These are phyloP conservation scores for Phataginus tricuspis DNA, from an alignment of 2,797 vertebrate genomes.

Conservation along the genomic window DNA sequence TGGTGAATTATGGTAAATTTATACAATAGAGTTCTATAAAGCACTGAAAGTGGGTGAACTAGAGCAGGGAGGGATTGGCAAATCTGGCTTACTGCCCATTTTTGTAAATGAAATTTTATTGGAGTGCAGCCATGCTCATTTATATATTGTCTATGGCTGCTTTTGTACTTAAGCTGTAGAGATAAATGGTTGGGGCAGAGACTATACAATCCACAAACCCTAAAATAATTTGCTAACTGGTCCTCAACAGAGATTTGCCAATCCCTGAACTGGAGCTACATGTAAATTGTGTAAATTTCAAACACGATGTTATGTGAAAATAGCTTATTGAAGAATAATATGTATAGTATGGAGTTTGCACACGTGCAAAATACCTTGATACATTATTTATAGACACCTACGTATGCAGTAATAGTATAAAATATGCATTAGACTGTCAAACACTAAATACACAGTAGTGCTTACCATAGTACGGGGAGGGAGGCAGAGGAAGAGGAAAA, in stretches of 20 bases:
- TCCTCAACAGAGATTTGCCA: background rate
- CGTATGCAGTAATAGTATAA: background rate
- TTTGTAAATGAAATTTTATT: background rate
- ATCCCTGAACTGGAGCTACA: background rate
- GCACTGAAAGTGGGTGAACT: background rate
- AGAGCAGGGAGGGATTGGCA: background rate
- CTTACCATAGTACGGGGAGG: background rate
- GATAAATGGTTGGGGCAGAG: background rate
- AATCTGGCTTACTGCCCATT: background rate
- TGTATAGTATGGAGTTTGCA: background rate
- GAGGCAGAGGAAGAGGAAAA: background rate
- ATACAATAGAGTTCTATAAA: background rate
- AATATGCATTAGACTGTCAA: background rate
- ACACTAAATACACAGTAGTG: background rate
- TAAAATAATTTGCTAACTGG: background rate
- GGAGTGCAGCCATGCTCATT: background rate
- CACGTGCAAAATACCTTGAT: background rate
- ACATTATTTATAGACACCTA: background rate
- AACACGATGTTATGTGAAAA: background rate
- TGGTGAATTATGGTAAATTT: background rate
- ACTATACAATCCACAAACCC: background rate
- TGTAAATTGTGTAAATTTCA: background rate
- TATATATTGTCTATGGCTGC: background rate
- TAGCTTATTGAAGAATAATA: conserved; percentile 19
- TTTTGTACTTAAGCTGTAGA: background rate